Percentiles rank a stretch among this genome's conserved stretches.
phyloP scores from a whole-genome alignment of 2,113 vertebrate species.

The Brachyhypopomus gauderio region DNA sequence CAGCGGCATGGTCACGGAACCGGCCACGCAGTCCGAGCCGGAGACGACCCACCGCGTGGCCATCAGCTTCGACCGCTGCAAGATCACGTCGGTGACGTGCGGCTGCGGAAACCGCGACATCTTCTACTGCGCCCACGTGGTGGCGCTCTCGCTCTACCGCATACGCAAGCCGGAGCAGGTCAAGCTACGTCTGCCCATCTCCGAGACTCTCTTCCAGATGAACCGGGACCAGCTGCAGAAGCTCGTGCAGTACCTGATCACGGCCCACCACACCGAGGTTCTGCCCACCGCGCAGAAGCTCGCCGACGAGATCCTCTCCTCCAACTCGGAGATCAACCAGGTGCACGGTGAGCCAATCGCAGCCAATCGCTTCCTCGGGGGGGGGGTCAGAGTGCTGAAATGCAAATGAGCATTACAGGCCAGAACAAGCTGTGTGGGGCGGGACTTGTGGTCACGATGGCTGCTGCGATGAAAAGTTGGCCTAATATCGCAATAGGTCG shows the following conservation, averaged over 20 bases:
- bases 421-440: too few species aligned
- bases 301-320: constrained; percentile 98
- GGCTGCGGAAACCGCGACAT: constrained; percentile 98
- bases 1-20: constrained; percentile 93
- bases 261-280: constrained; percentile 97
- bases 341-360: constrained; percentile 96
- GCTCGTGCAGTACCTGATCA: constrained; percentile 98
- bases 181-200: constrained; percentile 97
- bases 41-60: constrained; percentile 95
- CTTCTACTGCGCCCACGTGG: constrained; percentile 98
- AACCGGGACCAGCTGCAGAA: constrained; percentile 99
- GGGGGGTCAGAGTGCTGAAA: too few species aligned
- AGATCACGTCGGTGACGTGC: constrained; percentile 98
- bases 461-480: too few species aligned
- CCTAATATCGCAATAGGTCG: too few species aligned
- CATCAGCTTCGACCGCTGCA: constrained; percentile 99
- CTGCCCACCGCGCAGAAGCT: constrained; percentile 97
- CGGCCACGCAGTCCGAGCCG: constrained; percentile 84
- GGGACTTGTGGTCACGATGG: too few species aligned
- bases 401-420: too few species aligned
- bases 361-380: too few species aligned
- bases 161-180: constrained; percentile 98
- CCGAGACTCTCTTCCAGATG: constrained; percentile 99
- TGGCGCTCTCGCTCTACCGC: constrained; percentile 95
- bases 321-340: constrained; percentile 99